A percentile compares a stretch with the other conserved stretches of the same genome.
These are phyloP conservation scores for Conger conger DNA, from an alignment of 2,113 vertebrate genomes.

Conservation along the genomic window DNA sequence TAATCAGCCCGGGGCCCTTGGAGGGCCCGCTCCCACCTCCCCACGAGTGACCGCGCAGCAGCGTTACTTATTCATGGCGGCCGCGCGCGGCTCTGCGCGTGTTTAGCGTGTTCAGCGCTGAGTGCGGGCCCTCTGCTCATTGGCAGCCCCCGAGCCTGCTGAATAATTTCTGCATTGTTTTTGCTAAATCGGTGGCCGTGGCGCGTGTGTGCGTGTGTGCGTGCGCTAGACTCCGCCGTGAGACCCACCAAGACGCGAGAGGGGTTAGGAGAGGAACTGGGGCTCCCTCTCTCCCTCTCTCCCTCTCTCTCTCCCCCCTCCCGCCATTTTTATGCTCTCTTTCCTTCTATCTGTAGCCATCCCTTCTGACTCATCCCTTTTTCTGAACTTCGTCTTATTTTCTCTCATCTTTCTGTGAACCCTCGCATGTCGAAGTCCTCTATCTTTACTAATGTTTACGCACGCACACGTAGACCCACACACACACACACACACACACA, in stretches of 20 bases:
- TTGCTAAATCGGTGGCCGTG: constrained; percentile 64
- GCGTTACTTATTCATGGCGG: constrained; percentile 35
- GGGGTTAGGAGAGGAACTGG: constrained; percentile 44
- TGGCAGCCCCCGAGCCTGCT: constrained; percentile 57
- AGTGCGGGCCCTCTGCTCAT: constrained; percentile 62
- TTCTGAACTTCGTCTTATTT: constrained; percentile 48
- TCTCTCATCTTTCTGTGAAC: constrained; percentile 48
- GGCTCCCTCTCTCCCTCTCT: not conserved
- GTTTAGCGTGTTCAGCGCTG: constrained; percentile 50
- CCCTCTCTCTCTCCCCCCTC: not conserved
- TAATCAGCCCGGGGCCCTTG: not conserved
- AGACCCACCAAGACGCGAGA: constrained; percentile 47
- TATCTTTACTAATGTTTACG: not conserved
- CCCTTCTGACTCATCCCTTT: not conserved
- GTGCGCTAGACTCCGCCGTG: constrained; percentile 24
- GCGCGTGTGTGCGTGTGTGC: constrained; percentile 29
- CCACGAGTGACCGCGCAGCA: constrained; percentile 43
- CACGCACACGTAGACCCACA: not conserved
- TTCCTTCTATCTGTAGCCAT: not conserved
- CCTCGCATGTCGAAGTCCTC: constrained; percentile 32
- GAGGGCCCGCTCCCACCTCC: constrained; percentile 41
- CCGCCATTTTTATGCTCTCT: not conserved
- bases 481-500: not conserved
- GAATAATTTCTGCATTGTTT: constrained; percentile 70
- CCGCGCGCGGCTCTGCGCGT: constrained; percentile 29